These are phyloP conservation scores for Alligator sinensis DNA, from an alignment of 2,113 vertebrate genomes.

Conservation along the genomic window DNA sequence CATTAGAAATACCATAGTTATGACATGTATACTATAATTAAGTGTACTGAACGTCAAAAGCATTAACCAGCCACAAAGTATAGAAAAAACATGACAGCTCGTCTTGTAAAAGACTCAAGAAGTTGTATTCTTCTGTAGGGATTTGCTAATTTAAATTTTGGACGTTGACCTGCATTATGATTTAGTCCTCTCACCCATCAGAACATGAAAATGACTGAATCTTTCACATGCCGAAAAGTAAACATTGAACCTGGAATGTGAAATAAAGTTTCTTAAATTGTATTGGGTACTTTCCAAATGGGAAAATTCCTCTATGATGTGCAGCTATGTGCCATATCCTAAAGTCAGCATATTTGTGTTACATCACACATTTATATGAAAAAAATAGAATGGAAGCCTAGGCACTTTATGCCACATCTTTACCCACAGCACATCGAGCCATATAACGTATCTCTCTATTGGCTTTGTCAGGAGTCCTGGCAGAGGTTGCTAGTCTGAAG, in stretches of 20 bases:
- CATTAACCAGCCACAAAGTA: conserved; percentile 49
- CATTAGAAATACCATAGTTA: conserved; percentile 44
- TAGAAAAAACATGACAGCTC: conserved; percentile 66
- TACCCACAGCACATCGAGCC: background rate
- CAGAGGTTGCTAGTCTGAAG: background rate
- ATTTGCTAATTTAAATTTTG: conserved; percentile 7
- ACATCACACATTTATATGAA: too few species aligned
- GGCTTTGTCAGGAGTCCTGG: background rate
- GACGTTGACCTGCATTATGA: background rate
- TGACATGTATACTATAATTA: conserved; percentile 56
- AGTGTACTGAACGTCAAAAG: conserved; percentile 18
- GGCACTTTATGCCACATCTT: background rate
- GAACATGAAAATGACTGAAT: background rate
- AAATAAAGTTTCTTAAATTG: background rate
- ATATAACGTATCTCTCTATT: background rate
- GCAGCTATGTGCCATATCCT: background rate
- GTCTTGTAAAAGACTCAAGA: conserved; percentile 64
- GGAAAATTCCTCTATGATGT: background rate
- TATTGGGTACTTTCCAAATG: background rate
- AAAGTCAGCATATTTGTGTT: background rate
- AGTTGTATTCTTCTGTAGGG: conserved; percentile 19
- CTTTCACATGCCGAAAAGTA: background rate
- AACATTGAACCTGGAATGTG: background rate
- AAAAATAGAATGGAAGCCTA: too few species aligned
- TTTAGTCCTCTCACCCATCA: conserved; percentile 25